Percentiles rank a stretch among this genome's conserved stretches.
Evolutionary conservation across 2,113 vertebrate species (phyloP).

Genomic region (Gasterosteus nipponicus): DNA sequence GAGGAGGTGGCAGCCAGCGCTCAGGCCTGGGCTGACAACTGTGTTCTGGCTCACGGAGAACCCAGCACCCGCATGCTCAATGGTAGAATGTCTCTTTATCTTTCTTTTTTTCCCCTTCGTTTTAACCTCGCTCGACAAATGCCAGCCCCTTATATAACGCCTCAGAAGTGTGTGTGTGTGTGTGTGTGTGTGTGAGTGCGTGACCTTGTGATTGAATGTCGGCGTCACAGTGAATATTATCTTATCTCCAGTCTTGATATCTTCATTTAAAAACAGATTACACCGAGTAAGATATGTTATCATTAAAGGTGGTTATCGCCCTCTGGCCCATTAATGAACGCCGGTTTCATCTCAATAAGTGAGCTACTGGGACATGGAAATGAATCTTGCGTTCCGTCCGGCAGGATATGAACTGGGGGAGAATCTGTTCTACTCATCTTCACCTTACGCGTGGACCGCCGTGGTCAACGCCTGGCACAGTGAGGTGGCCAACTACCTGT

Average conservation of each 20-base stretch:
- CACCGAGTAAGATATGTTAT: conserved; percentile 21
- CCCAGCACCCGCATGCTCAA: conserved; percentile 53
- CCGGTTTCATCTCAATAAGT: conserved; percentile 21
- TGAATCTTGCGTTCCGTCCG: conserved; percentile 17
- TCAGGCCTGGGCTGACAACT: conserved; percentile 73
- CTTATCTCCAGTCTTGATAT: conserved; percentile 38
- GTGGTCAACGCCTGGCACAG: conserved; percentile 63
- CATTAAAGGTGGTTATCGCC: conserved; percentile 17
- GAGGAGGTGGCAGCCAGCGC: conserved; percentile 46
- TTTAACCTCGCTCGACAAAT: not conserved
- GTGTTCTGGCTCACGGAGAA: conserved; percentile 65
- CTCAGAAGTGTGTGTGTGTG: not conserved
- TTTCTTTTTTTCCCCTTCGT: not conserved
- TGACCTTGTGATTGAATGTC: conserved; percentile 14
- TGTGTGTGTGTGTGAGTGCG: not conserved
- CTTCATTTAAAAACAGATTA: conserved; percentile 36
- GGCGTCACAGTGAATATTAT: conserved; percentile 25
- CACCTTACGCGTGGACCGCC: conserved; percentile 5
- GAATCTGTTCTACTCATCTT: conserved; percentile 67
- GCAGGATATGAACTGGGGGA: conserved; percentile 74
- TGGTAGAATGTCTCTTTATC: conserved; percentile 32
- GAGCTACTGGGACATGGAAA: conserved; percentile 24
- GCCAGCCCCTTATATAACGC: not conserved
- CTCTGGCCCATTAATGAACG: conserved; percentile 11
- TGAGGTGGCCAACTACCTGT: conserved; percentile 61